Evolutionary conservation across 2,113 vertebrate species (phyloP), one percentile per base, ranked within the genome.

Genomic region (Taxidea taxus): DNA sequence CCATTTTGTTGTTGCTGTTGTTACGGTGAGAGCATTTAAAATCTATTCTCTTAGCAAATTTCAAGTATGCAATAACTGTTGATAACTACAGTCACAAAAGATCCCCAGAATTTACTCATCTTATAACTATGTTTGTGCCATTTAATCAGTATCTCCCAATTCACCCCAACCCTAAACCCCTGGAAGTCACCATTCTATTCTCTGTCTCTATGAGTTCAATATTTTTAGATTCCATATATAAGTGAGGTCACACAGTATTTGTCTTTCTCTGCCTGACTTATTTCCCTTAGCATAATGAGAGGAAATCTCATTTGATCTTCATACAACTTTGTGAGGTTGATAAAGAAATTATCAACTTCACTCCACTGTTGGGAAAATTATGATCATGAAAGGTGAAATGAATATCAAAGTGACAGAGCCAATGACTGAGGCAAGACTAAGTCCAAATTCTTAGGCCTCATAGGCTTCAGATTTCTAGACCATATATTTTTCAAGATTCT

Each of bases 311-410:
- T 81, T 62, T 90, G n/a, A 68, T 87, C 25, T 77, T 94, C 37
- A 58, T 37, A 44, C 39, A 97, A 70, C 23, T n/a, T 64, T 94
- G 37, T 80, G 39, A 87, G n/a, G 10, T 18, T 91, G 37, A 72
- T 62, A 93, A 94, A 91, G 13, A 93, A 94, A 68, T 47, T 44
- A 80, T 37, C 62, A 89, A 70, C 58, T 60, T 94, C 42, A 82
- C 51, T 78, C n/a, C 14, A 95, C 27, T 54, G 5, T 16, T 74
- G 16, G 25, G 13, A 85, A 84, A 96, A 87, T 84, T 91, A 85
- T 34, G 23, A 6, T 70, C 23, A 64, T 2, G 6, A 94, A 82
- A n/a, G 21, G 34, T 85, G 47, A 87, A 90, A 78, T 90, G 16
- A 94, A 60, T 39, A 80, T 92, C 6, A 70, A 70, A 96, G 18